Percentiles rank a stretch among this genome's conserved stretches.
Conservation (phyloP, 2,888 invertebrate genomes). For the Toxonevra muliebris region DNA sequence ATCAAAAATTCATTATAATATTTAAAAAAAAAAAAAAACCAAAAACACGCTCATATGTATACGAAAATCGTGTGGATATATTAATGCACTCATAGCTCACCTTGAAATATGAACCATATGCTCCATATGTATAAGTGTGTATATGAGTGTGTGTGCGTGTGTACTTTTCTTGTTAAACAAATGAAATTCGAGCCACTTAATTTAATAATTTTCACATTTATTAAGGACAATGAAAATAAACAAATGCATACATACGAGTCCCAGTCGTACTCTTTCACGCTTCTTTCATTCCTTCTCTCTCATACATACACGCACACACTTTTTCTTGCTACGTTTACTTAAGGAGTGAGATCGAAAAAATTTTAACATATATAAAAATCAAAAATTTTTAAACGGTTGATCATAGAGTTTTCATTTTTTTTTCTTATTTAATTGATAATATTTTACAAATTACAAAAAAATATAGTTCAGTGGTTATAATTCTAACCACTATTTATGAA, state of each 20-base stretch:
- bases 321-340: slow-evolving; percentile 5
- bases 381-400: too few relatives aligned
- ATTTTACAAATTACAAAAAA: too few relatives aligned
- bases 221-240: slow-evolving; percentile 48
- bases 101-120: background rate
- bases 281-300: background rate
- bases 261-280: background rate
- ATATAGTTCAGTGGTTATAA: too few relatives aligned
- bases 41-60: too few relatives aligned
- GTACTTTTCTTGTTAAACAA: background rate
- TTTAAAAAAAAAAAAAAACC: too few relatives aligned
- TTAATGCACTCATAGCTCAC: background rate
- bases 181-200: slow-evolving; percentile 47
- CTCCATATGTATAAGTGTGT: background rate
- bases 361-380: too few relatives aligned
- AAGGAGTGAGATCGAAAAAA: too few relatives aligned
- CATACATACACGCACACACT: background rate
- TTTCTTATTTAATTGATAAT: too few relatives aligned
- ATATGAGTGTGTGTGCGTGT: background rate
- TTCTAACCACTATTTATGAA: too few relatives aligned
- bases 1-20: too few relatives aligned
- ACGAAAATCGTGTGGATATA: too few relatives aligned
- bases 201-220: slow-evolving; percentile 58
- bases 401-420: too few relatives aligned
- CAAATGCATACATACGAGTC: background rate